These are phyloP conservation scores for Numenius phaeopus DNA, from an alignment of 2,797 vertebrate genomes.

Conservation along the genomic window DNA sequence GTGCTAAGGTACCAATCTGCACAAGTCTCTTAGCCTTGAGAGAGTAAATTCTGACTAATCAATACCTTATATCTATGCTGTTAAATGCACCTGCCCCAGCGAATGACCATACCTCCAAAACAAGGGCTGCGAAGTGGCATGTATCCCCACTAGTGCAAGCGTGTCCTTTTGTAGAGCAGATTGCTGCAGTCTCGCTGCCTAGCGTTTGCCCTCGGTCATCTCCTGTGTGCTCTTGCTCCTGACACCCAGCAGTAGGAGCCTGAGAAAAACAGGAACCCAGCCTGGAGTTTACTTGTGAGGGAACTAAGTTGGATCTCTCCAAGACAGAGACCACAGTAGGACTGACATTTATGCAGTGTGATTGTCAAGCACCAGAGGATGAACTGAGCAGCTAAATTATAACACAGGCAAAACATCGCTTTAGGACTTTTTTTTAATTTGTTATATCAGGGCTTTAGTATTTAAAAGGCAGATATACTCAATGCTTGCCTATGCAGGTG, in stretches of 20 bases:
- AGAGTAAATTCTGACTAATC: neutral
- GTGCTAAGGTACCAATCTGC: neutral
- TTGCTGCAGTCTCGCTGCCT: neutral
- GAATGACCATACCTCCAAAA: neutral
- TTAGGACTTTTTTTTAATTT: neutral
- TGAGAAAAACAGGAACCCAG: neutral
- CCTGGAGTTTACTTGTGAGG: neutral
- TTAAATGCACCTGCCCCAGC: neutral
- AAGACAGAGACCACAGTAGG: neutral
- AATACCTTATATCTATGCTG: neutral
- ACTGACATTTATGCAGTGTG: neutral
- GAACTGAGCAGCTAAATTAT: neutral
- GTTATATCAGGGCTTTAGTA: neutral
- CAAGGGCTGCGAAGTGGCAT: neutral
- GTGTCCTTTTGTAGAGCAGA: neutral
- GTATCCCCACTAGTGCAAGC: neutral
- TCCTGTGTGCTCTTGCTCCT: neutral
- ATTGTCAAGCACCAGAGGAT: neutral
- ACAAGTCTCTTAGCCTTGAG: neutral
- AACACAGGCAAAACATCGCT: neutral
- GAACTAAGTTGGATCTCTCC: neutral
- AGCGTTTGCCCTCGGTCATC: neutral
- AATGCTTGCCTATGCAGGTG: neutral
- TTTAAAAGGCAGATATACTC: neutral
- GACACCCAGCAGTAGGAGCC: neutral